phyloP scores from a whole-genome alignment of 2,113 vertebrate species.

The Bolborhynchus lineola region DNA sequence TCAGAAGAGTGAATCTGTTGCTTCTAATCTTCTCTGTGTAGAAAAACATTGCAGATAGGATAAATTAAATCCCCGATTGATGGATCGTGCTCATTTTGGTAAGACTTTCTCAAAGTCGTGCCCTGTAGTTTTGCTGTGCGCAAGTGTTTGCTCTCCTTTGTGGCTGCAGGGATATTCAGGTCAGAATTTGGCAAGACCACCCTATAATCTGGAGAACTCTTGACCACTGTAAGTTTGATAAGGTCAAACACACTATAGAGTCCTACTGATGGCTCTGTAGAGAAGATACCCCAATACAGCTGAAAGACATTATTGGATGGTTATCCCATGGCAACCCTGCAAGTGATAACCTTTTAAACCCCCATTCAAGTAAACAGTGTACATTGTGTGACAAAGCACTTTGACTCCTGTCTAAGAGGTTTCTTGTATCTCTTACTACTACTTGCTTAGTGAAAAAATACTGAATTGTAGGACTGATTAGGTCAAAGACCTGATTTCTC shows the following conservation, averaged over 20 bases:
- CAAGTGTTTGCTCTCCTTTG: neutral
- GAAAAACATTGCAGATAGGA: neutral
- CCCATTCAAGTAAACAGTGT: neutral
- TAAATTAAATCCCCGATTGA: neutral
- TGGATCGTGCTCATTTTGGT: neutral
- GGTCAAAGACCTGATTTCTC: neutral
- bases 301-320: neutral
- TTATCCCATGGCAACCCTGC: neutral
- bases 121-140: rapidly evolving
- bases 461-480: neutral
- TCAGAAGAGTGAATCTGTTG: constrained; percentile 13
- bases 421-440: neutral
- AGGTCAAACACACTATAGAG: neutral
- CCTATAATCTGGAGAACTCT: neutral
- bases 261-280: neutral
- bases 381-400: neutral
- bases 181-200: neutral
- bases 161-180: neutral
- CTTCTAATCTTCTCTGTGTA: constrained; percentile 27
- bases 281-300: neutral
- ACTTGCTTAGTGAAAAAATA: neutral
- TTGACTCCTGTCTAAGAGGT: neutral
- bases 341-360: neutral
- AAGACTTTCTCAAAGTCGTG: neutral
- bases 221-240: neutral